These are phyloP conservation scores for Callosobruchus maculatus DNA, from an alignment of 2,888 invertebrate genomes.

Conservation along the genomic window DNA sequence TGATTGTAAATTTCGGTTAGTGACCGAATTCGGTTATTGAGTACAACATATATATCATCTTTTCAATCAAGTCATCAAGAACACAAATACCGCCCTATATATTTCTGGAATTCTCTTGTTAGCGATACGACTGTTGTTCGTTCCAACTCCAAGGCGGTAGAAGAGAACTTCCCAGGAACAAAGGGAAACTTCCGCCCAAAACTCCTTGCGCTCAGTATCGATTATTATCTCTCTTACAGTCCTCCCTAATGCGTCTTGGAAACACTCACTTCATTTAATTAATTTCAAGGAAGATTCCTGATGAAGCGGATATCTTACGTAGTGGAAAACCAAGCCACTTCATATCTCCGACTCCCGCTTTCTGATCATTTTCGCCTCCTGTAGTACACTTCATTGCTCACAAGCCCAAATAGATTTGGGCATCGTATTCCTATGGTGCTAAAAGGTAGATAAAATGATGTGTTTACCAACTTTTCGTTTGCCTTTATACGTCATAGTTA, in stretches of 20 bases:
- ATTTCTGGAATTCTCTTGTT: neutral
- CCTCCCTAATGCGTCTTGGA: constrained; percentile 32
- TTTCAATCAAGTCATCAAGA: neutral
- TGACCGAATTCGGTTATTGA: too few species aligned
- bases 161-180: constrained; percentile 6
- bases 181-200: constrained; percentile 9
- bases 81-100: neutral
- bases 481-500: too few species aligned
- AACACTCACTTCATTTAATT: constrained; percentile 39
- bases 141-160: neutral
- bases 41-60: neutral
- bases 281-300: constrained; percentile 32
- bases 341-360: constrained; percentile 16
- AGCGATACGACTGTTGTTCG: neutral
- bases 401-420: too few species aligned
- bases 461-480: too few species aligned
- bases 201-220: constrained; percentile 23
- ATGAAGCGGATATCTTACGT: constrained; percentile 38
- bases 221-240: constrained; percentile 31
- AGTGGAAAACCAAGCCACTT: constrained; percentile 29
- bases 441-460: too few species aligned
- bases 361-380: neutral
- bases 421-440: too few species aligned
- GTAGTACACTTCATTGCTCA: too few species aligned
- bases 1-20: too few species aligned